Evolutionary conservation across 2,797 vertebrate genomes (phyloP).

Genomic region (Emys orbicularis): DNA sequence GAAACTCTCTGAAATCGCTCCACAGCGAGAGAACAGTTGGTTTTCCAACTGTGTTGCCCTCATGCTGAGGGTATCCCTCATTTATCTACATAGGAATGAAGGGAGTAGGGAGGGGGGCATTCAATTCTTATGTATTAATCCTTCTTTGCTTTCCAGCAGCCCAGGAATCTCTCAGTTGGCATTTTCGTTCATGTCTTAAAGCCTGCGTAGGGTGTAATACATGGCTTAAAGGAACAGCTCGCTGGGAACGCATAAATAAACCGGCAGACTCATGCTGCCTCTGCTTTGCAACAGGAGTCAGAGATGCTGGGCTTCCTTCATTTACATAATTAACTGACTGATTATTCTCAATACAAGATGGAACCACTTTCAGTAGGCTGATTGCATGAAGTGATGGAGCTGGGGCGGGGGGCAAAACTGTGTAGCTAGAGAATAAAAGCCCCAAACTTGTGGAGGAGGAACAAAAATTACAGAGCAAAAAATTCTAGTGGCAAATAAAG

Average conservation of each 20-base stretch:
- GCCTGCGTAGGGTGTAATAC: slow-evolving; percentile 25
- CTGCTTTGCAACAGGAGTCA: slow-evolving; percentile 16
- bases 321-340: slow-evolving; percentile 53
- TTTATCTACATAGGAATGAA: slow-evolving; percentile 37
- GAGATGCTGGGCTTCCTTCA: background rate
- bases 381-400: slow-evolving; percentile 32
- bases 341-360: slow-evolving; percentile 43
- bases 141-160: slow-evolving; percentile 52
- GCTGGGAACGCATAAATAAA: background rate
- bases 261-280: background rate
- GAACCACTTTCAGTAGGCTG: slow-evolving; percentile 40
- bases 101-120: slow-evolving; percentile 36
- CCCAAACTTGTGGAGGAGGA: slow-evolving; percentile 42
- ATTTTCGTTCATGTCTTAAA: slow-evolving; percentile 35
- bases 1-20: slow-evolving; percentile 26
- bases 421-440: slow-evolving; percentile 35
- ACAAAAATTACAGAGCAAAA: slow-evolving; percentile 24
- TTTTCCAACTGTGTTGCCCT: slow-evolving; percentile 32
- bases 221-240: slow-evolving; percentile 47
- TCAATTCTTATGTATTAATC: slow-evolving; percentile 46
- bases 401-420: background rate
- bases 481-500: slow-evolving; percentile 31
- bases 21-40: slow-evolving; percentile 20
- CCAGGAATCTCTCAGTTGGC: slow-evolving; percentile 46
- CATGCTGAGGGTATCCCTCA: slow-evolving; percentile 43